These are phyloP conservation scores for Pyrrhosoma nymphula DNA, from an alignment of 2,888 invertebrate genomes.

Conservation along the genomic window DNA sequence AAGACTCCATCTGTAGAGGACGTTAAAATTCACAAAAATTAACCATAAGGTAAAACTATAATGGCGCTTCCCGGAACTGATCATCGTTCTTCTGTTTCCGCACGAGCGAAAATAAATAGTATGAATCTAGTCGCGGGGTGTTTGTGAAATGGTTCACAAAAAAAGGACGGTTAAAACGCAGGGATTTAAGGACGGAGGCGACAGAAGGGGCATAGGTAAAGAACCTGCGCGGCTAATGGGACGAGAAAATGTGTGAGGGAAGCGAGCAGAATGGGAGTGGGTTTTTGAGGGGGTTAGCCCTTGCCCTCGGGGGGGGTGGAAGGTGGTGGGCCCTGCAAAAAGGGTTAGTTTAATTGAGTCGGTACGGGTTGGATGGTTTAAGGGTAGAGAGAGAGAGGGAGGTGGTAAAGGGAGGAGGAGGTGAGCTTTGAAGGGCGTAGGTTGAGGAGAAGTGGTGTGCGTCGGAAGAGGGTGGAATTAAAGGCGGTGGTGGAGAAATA, in stretches of 20 bases:
- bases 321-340: neutral
- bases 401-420: neutral
- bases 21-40: too few relatives aligned
- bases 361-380: neutral
- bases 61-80: too few relatives aligned
- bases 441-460: neutral
- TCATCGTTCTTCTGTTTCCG: too few relatives aligned
- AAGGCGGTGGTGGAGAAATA: neutral
- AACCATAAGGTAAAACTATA: too few relatives aligned
- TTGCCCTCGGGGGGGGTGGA: neutral
- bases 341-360: conserved; percentile 35
- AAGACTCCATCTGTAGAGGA: too few relatives aligned
- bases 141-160: too few relatives aligned
- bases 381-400: neutral
- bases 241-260: neutral
- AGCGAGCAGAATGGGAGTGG: neutral
- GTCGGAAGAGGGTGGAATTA: neutral
- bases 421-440: neutral
- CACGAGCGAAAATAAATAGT: too few relatives aligned
- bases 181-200: too few relatives aligned
- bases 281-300: neutral
- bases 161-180: too few relatives aligned
- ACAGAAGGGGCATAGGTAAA: too few relatives aligned
- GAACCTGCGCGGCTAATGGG: neutral
- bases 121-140: too few relatives aligned